A percentile compares a stretch with the other conserved stretches of the same genome.
Conservation (phyloP, 2,113 vertebrate genomes). For the Channa maculata region DNA sequence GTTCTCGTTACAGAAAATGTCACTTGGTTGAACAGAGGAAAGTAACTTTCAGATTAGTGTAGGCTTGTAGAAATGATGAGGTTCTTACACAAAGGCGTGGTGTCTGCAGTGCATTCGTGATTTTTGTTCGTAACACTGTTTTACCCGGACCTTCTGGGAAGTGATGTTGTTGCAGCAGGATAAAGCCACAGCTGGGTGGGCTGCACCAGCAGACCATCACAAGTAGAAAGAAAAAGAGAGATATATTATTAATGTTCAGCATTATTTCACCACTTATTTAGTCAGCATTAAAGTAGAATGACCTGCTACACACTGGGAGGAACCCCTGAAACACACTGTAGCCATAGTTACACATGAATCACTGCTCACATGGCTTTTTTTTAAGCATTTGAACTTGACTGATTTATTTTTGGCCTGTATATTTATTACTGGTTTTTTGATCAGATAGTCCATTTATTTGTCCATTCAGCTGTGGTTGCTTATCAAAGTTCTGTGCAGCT, state of each 20-base stretch:
- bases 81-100: conserved; percentile 59
- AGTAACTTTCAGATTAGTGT: too few species aligned
- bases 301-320: background rate
- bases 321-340: too few species aligned
- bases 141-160: fast-evolving
- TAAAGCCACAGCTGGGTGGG: background rate
- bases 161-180: conserved; percentile 32
- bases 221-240: background rate
- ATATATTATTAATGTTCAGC: background rate
- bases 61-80: background rate
- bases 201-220: conserved; percentile 19
- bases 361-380: too few species aligned
- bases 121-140: conserved; percentile 33
- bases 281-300: background rate
- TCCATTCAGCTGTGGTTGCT: too few species aligned
- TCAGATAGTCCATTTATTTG: too few species aligned
- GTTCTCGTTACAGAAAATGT: background rate
- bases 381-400: too few species aligned
- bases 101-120: background rate
- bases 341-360: too few species aligned
- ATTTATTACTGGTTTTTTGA: too few species aligned
- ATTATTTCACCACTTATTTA: background rate
- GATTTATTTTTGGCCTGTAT: too few species aligned
- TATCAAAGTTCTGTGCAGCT: too few species aligned
- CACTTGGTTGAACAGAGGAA: background rate